Evolutionary conservation across 2,797 vertebrate species (phyloP), one percentile per base, ranked within the genome.

Genomic region (Myiotriccus ornatus): DNA sequence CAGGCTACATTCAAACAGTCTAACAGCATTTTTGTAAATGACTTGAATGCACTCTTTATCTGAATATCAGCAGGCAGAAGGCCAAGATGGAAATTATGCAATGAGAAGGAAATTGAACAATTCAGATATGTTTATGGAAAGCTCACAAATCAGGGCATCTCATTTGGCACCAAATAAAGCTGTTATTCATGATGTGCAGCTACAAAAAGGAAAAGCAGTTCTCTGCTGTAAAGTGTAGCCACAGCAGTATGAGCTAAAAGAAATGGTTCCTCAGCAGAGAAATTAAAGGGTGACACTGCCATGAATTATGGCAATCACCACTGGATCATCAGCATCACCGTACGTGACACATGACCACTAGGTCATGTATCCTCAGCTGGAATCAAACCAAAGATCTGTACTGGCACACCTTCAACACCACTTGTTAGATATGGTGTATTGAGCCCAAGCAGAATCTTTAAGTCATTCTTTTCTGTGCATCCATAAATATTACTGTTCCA

Each of bases 91-190:
- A 98, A 98, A 98, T 97, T 97, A 97, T 92, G 96, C 93, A 97
- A 97, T 92, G 55, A 97, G 83, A 97, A 96, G 93, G 95, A 97
- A 98, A 97, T 95, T 97, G 97, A 97, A 98, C 97, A 97, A 98
- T 98, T 97, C 95, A 96, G 93, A 96, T 97, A 93, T 88, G 93
- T 97, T 97, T 97, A 95, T 96, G 80, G 92, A 97, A 97, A 97
- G 84, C 90, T 94, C 94, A 97, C 77, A 96, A 96, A 95, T 96
- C 91, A 93, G 84, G 87, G 78, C 90, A 97, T 97, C 96, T 97
- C 93, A 97, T 96, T 97, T 97, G 93, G 85, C 82, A 97, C 89
- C 80, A 97, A 97, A 97, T 96, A 97, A 96, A 97, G 89, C 88
- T 96, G 81, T 96, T 97, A 96, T 96, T 97, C 88, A 91, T 93